A percentile compares a stretch with the other conserved stretches of the same genome.
phyloP scores from a whole-genome alignment of 2,113 vertebrate species.

The Daubentonia madagascariensis region DNA sequence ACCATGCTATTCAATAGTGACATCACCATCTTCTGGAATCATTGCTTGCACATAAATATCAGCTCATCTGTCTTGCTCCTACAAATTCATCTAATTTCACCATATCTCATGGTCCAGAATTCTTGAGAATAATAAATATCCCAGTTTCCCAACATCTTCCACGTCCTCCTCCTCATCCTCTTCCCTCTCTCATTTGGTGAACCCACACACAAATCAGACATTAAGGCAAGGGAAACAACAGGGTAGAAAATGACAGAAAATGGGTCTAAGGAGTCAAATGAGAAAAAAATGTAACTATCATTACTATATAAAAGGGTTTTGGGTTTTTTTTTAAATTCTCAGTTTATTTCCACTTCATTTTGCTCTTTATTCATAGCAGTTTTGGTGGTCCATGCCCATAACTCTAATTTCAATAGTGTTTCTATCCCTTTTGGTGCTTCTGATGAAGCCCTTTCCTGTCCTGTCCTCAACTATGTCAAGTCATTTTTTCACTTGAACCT shows the following conservation, averaged over 20 bases:
- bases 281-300: background rate
- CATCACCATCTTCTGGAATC: background rate
- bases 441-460: background rate
- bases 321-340: background rate
- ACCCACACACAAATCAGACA: background rate
- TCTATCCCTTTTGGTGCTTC: background rate
- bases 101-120: too few species aligned
- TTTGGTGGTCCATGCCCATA: background rate
- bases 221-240: background rate
- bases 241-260: background rate
- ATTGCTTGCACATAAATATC: background rate
- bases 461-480: background rate
- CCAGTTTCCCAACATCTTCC: background rate
- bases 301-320: background rate
- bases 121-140: background rate
- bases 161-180: background rate
- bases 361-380: background rate
- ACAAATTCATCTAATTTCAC: background rate
- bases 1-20: background rate
- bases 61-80: background rate
- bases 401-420: background rate
- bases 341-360: background rate
- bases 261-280: background rate
- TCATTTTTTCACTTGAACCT: background rate
- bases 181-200: background rate